Percentiles rank a stretch among this genome's conserved stretches.
phyloP scores from a whole-genome alignment of 2,888 invertebrate genomes.

The Pristionchus arcanus region DNA sequence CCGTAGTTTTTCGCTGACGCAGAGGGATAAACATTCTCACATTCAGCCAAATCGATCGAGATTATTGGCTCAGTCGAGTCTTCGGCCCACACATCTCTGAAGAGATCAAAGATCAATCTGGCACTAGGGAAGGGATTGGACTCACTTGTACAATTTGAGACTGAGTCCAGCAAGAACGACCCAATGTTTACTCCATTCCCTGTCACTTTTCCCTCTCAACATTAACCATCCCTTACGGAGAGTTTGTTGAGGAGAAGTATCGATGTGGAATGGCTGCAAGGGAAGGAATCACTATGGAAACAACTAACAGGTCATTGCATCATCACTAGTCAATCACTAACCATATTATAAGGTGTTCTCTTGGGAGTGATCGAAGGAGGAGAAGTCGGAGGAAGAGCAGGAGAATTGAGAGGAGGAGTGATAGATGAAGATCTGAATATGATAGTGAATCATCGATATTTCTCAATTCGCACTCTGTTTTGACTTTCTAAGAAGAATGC shows the following conservation, averaged over 20 bases:
- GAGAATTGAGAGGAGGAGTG: background rate
- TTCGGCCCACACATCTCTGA: slow-evolving; percentile 78
- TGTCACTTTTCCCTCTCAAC: slow-evolving; percentile 75
- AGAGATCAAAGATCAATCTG: slow-evolving; percentile 51
- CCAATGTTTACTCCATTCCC: slow-evolving; percentile 79
- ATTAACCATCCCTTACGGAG: slow-evolving; percentile 79
- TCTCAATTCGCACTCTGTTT: too few species aligned
- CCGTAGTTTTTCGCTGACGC: slow-evolving; percentile 77
- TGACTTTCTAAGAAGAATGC: too few species aligned
- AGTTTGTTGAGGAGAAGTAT: slow-evolving; percentile 74
- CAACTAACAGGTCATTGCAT: background rate
- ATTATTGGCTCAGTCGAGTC: slow-evolving; percentile 74
- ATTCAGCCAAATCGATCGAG: slow-evolving; percentile 76
- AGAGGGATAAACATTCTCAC: slow-evolving; percentile 77
- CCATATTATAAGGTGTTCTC: slow-evolving; percentile 18
- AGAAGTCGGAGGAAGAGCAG: slow-evolving; percentile 4
- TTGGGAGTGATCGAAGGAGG: slow-evolving; percentile 6
- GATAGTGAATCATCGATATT: background rate
- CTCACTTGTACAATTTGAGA: slow-evolving; percentile 76
- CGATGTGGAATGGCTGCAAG: slow-evolving; percentile 70
- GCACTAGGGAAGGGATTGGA: background rate
- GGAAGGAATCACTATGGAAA: background rate
- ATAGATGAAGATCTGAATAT: background rate
- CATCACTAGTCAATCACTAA: background rate
- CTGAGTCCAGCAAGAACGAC: slow-evolving; percentile 77